phyloP scores from a whole-genome alignment of 2,888 invertebrate species.

The Neuroscelio doddi region DNA sequence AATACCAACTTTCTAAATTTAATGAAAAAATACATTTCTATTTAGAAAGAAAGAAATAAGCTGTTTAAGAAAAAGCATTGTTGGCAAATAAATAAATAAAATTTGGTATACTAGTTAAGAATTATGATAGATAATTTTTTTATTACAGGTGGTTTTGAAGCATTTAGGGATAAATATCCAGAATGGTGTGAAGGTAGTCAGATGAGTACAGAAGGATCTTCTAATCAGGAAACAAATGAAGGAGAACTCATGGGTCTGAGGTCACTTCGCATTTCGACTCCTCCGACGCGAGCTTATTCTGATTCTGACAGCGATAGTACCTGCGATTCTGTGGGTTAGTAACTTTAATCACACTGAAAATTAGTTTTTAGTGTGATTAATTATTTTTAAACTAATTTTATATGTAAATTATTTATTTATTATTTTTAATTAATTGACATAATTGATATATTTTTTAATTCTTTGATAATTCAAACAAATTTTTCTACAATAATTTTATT shows the following conservation, averaged over 20 bases:
- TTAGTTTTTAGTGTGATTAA: no score
- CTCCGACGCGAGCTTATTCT: conserved; percentile 81
- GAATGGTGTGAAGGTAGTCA: conserved; percentile 92
- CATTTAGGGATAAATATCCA: conserved; percentile 88
- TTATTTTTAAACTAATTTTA: neutral
- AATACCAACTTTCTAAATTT: no score
- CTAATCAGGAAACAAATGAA: conserved; percentile 70
- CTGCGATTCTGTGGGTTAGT: conserved; percentile 68
- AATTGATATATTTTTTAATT: no score
- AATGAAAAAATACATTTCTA: no score
- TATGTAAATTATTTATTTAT: no score
- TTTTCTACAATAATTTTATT: no score
- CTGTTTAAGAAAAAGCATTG: no score
- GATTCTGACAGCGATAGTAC: conserved; percentile 79
- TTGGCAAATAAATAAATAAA: no score
- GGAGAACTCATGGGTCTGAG: conserved; percentile 80
- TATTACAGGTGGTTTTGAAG: conserved; percentile 87
- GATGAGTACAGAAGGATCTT: conserved; percentile 70
- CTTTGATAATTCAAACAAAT: no score
- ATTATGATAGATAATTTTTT: conserved; percentile 48
- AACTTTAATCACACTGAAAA: neutral
- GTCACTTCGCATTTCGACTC: conserved; percentile 83
- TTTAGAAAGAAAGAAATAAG: no score
- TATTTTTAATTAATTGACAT: no score
- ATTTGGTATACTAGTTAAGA: no score